Conservation (phyloP, 2,888 invertebrate species). For the Tetramorium bicarinatum region DNA sequence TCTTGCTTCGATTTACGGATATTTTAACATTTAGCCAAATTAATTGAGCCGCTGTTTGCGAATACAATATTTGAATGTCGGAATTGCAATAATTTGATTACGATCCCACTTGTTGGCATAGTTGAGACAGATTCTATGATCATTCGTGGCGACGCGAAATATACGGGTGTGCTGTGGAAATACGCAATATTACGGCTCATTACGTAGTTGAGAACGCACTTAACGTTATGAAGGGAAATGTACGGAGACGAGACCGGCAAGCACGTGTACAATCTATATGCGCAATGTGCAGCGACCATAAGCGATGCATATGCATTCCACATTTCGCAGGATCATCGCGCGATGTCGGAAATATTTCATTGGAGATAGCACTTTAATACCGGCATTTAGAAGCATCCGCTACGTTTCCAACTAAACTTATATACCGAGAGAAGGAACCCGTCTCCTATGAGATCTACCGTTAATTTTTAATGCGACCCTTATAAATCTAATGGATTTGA, state of each 20-base stretch:
- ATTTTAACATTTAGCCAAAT: background rate
- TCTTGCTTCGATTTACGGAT: background rate
- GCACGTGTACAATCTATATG: constrained; percentile 44
- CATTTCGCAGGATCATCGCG: constrained; percentile 26
- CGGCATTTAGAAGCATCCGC: constrained; percentile 36
- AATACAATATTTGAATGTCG: background rate
- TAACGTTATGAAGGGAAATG: constrained; percentile 68
- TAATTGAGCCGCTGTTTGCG: background rate
- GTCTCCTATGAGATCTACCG: background rate
- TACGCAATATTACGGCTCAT: constrained; percentile 68
- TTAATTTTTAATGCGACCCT: background rate
- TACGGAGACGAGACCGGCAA: constrained; percentile 62
- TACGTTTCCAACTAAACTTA: constrained; percentile 23
- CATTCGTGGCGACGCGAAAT: constrained; percentile 44
- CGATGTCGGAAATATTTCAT: constrained; percentile 51
- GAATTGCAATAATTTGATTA: constrained; percentile 11
- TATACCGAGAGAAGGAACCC: background rate
- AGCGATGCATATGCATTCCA: constrained; percentile 41
- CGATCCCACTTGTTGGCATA: background rate
- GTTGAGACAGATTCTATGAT: constrained; percentile 52
- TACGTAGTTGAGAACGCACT: constrained; percentile 68
- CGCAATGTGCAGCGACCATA: constrained; percentile 35
- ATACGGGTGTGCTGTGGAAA: constrained; percentile 58
- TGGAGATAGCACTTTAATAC: constrained; percentile 37
- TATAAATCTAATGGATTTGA: background rate